Conservation (phyloP, 1,140 invertebrate genomes). For the Rhopalosiphum padi region DNA sequence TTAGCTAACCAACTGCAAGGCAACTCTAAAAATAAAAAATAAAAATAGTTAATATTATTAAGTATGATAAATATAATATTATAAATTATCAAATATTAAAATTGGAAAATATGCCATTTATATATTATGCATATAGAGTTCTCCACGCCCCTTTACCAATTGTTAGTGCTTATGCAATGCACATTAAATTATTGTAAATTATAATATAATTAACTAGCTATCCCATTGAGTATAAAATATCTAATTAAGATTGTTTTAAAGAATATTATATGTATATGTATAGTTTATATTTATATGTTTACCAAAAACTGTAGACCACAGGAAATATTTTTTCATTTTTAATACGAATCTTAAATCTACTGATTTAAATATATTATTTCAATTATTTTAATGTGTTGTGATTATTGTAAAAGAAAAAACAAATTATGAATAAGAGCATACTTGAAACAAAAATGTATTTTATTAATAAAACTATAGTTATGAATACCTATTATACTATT, state of each 20-base stretch:
- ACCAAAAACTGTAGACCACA: not conserved
- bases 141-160: not conserved
- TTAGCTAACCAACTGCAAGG: slow-evolving; percentile 8
- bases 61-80: not conserved
- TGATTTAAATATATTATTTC: not conserved
- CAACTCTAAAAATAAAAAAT: slow-evolving; percentile 37
- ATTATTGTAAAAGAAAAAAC: not conserved
- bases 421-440: not conserved
- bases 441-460: not conserved
- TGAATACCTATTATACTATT: not conserved
- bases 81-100: not conserved
- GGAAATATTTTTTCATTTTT: not conserved
- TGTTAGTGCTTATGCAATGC: not conserved
- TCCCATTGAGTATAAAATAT: not conserved
- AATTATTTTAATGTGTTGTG: not conserved
- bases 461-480: not conserved
- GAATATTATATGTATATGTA: not conserved
- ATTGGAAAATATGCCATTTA: not conserved
- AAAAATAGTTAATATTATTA: not conserved
- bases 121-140: not conserved
- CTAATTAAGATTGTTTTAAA: not conserved
- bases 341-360: not conserved
- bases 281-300: not conserved
- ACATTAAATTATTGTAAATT: not conserved
- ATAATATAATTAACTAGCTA: not conserved